phyloP scores from a whole-genome alignment of 2,888 invertebrate genomes.

The Mycalesis mineus region DNA sequence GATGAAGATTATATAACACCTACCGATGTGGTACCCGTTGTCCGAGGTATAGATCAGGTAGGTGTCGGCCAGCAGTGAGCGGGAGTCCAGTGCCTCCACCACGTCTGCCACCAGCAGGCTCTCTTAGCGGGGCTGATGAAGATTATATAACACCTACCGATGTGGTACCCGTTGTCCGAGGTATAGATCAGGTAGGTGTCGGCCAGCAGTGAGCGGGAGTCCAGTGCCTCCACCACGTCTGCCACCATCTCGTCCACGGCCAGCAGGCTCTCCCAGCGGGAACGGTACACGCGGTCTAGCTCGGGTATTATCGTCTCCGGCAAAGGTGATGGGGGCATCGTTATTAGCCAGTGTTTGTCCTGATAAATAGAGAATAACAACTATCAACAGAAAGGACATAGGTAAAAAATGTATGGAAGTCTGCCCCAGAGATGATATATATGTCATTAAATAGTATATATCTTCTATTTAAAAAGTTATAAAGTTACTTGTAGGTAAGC shows the following conservation, averaged over 20 bases:
- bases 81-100: constrained; percentile 73
- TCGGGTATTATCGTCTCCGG: constrained; percentile 75
- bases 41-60: constrained; percentile 92
- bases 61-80: constrained; percentile 82
- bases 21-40: constrained; percentile 93
- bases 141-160: constrained; percentile 77
- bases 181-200: constrained; percentile 90
- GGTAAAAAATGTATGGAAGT: too few species aligned
- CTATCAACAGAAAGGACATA: too few species aligned
- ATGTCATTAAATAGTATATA: too few species aligned
- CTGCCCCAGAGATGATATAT: too few species aligned
- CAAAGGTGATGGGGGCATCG: constrained; percentile 82
- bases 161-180: constrained; percentile 94
- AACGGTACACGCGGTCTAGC: constrained; percentile 84
- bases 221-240: constrained; percentile 78
- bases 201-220: constrained; percentile 73
- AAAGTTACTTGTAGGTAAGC: too few species aligned
- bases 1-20: too few species aligned
- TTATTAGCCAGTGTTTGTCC: constrained; percentile 92
- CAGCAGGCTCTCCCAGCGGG: constrained; percentile 87
- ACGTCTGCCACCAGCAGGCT: constrained; percentile 84
- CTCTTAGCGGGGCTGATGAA: constrained; percentile 89
- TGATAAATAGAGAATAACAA: constrained; percentile 44
- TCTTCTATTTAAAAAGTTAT: too few species aligned
- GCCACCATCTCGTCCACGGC: constrained; percentile 92